Percentiles rank a stretch among this genome's conserved stretches.
These are phyloP conservation scores for Lepidothrix coronata DNA, from an alignment of 2,113 vertebrate species.

Conservation along the genomic window DNA sequence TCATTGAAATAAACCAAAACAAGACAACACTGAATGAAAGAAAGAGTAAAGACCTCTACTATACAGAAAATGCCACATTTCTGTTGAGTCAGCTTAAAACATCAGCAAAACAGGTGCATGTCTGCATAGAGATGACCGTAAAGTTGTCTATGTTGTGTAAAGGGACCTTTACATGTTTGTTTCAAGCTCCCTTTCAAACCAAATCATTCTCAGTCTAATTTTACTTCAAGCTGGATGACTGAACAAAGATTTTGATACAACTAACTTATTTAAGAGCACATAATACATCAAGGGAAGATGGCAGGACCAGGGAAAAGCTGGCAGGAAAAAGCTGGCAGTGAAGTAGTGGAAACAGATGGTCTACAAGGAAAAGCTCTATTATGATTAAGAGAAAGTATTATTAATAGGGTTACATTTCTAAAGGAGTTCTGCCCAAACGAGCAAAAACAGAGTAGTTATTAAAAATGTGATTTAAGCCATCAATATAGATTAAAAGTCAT, in stretches of 20 bases:
- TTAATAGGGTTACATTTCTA: neutral
- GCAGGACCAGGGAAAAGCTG: neutral
- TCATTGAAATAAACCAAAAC: neutral
- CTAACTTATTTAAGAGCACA: neutral
- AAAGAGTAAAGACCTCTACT: neutral
- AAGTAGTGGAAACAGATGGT: neutral
- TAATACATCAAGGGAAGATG: neutral
- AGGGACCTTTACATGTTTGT: neutral
- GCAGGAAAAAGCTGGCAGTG: neutral
- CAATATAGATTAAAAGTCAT: neutral
- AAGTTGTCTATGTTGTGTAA: neutral
- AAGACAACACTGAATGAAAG: neutral
- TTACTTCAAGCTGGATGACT: neutral
- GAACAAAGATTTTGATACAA: neutral
- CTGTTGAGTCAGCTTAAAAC: neutral
- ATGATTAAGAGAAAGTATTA: slow-evolving; percentile 3
- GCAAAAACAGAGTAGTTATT: neutral
- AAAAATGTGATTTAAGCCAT: neutral
- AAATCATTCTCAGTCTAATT: neutral
- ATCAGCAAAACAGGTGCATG: neutral
- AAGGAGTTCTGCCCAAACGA: neutral
- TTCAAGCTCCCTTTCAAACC: neutral
- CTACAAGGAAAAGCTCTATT: neutral
- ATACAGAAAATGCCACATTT: neutral
- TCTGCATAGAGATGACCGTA: neutral